phyloP scores from a whole-genome alignment of 2,888 invertebrate genomes.

The Schizotus pectinicornis region DNA sequence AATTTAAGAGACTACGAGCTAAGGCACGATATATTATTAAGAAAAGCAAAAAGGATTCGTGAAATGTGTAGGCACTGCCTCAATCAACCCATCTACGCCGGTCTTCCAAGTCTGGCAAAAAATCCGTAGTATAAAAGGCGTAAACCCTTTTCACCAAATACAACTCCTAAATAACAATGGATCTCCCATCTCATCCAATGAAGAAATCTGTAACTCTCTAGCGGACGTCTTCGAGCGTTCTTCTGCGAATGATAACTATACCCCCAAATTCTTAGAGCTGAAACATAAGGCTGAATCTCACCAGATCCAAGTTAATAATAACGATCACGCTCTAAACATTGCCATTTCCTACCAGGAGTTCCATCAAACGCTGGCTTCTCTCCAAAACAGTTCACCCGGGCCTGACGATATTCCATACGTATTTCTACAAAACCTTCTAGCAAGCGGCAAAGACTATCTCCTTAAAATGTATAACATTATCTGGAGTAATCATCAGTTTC shows the following conservation, averaged over 20 bases:
- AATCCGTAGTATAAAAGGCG: slow-evolving; percentile 28
- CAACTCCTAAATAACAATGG: background rate
- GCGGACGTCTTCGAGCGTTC: slow-evolving; percentile 6
- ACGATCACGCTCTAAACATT: slow-evolving; percentile 14
- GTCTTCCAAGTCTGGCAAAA: slow-evolving; percentile 14
- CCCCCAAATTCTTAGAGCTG: background rate
- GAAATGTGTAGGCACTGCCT: slow-evolving; percentile 20
- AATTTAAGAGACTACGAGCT: slow-evolving; percentile 29
- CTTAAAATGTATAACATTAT: slow-evolving; percentile 19
- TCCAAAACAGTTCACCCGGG: slow-evolving; percentile 13
- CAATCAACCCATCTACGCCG: slow-evolving; percentile 14
- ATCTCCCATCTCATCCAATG: too few relatives aligned
- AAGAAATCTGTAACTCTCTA: slow-evolving; percentile 8
- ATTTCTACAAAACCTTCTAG: slow-evolving; percentile 20
- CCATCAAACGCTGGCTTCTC: slow-evolving; percentile 8
- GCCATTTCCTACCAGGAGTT: slow-evolving; percentile 17
- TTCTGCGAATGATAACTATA: slow-evolving; percentile 12
- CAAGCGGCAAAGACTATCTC: slow-evolving; percentile 2
- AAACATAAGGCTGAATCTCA: slow-evolving; percentile 7
- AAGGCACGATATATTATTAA: slow-evolving; percentile 23
- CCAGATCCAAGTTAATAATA: background rate
- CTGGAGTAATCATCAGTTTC: too few relatives aligned
- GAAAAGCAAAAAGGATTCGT: slow-evolving; percentile 24
- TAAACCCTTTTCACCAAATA: slow-evolving; percentile 8
- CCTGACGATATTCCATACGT: slow-evolving; percentile 19